Base-by-base conservation (phyloP, 2,797 vertebrate genomes). In the Acanthis flammea region DNA sequence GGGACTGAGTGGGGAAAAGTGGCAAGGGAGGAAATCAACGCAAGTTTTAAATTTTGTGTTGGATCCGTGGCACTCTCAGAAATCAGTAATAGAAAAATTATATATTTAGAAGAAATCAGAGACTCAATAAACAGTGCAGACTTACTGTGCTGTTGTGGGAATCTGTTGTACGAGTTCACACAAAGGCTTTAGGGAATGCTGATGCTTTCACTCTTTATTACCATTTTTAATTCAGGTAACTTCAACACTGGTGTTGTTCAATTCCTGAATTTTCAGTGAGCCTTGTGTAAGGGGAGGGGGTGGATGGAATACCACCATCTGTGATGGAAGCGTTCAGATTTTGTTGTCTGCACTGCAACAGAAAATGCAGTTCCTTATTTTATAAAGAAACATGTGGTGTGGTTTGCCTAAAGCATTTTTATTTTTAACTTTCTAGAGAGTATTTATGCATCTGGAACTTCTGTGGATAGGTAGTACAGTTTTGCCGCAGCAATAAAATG, bases 381-480 rank as follows among this genome's bases (percentile, higher is more conserved):
- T 92, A 60, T 93, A 47, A 92, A 86, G 71, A 76, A 92, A 95
- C 87, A 92, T 87, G 55, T 94, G 92, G 63, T 89, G 71, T 53
- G 55, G 83, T 87, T 95, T 90, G 45, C 61, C 83, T 76, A 79
- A 45, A 92, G 30, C 48, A 39, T 75, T 90, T 90, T 93, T 93
- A 94, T 96, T 96, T 96, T 93, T 95, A 95, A 93, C 86, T 82
- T 94, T 85, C 86, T 92, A 82, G 71, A 93, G 80, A 74, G 47
- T 90, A 82, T 90, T 86, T 66, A 47, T 94, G 71, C 72, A 92
- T 95, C 78, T 94, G 94, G 86, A 88, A 91, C 86, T 85, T 92
- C 63, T 79, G 45, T 79, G 45, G 53, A 65, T 89, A 92, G 94
- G 92, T 95, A 90, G 44, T 86, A 51, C 62, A 41, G 65, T 86